Evolutionary conservation across 2,113 vertebrate genomes (phyloP).

Genomic region (Australoheros scitulus): DNA sequence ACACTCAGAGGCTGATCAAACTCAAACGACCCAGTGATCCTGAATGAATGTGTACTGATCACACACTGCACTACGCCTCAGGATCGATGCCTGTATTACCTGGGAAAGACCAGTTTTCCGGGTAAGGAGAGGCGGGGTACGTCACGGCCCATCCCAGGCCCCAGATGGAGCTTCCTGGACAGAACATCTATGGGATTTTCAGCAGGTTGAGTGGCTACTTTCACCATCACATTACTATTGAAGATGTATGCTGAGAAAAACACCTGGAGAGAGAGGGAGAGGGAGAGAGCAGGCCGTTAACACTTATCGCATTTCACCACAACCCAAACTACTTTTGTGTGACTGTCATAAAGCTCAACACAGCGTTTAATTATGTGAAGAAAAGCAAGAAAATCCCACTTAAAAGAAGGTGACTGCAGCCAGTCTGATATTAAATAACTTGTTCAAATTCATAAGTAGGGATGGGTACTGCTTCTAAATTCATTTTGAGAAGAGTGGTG

Average conservation of each 20-base stretch:
- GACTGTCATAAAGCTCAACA: background rate
- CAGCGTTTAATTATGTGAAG: background rate
- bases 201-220: constrained; percentile 98
- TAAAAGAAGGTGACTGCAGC: background rate
- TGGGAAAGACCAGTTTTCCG: constrained; percentile 98
- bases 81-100: constrained; percentile 75
- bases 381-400: background rate
- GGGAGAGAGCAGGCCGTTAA: background rate
- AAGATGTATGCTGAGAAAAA: constrained; percentile 99
- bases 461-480: background rate
- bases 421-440: background rate
- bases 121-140: constrained; percentile 96
- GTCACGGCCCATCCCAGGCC: constrained; percentile 93
- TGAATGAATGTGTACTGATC: background rate
- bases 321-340: background rate
- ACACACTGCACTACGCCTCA: background rate
- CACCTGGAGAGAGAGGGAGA: constrained; percentile 78
- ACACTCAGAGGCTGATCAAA: background rate
- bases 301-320: background rate
- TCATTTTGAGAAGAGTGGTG: background rate
- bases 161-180: constrained; percentile 96
- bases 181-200: constrained; percentile 97
- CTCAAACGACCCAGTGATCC: background rate
- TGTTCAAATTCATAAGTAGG: background rate
- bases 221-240: constrained; percentile 99